Base-by-base conservation (phyloP, 2,113 vertebrate genomes). In the Tiliqua scincoides region DNA sequence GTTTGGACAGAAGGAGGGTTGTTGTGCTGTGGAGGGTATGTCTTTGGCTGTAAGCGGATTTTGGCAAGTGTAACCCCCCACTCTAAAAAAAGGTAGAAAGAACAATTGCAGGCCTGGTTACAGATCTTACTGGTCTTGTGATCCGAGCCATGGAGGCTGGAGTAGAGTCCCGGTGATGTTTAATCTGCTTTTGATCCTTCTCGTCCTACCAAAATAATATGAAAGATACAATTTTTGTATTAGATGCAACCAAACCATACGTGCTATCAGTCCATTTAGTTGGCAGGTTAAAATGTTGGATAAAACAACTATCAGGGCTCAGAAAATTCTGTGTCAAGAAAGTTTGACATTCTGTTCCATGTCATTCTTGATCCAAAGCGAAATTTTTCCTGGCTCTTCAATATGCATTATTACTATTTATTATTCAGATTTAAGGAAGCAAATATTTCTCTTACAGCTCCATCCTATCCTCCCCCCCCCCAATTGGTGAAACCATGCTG, bases 161-260 rank as follows among this genome's bases (percentile, higher is more conserved):
- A 18, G 61, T 43, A 0, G 0, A 2, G 17, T 17, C 2, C 6
- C 87, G 18, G 59, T 85, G 80, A 81, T 48, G 77, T 0, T 0
- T 79, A 87, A 11, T n/a, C 48, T 0, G 70, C 89, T 90, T 92
- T 0, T 0, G 63, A 73, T 91, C 91, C 93, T 93, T 83, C 11
- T 73, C 54, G 11, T n/a, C 17, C 54, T 12, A 57, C 2, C 10
- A 57, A 87, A 68, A 83, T 52, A 76, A 88, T 71, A 35, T 71
- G 68, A 35, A 71, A 71, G 52, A 87, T 12, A 75, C 10, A 35
- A 61, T 67, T 18, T 54, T 57, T 35, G 54, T 57, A 30, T 71
- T 71, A 37, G 70, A 71, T 37, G 35, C 70, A 37, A 32, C 18
- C 35, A 35, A 71, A 71, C 32, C 70, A n/a, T 15, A 37, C 18